Percentiles rank a stretch among this genome's conserved stretches.
These are phyloP conservation scores for Pituophis catenifer DNA, from an alignment of 2,113 vertebrate genomes.

Conservation along the genomic window DNA sequence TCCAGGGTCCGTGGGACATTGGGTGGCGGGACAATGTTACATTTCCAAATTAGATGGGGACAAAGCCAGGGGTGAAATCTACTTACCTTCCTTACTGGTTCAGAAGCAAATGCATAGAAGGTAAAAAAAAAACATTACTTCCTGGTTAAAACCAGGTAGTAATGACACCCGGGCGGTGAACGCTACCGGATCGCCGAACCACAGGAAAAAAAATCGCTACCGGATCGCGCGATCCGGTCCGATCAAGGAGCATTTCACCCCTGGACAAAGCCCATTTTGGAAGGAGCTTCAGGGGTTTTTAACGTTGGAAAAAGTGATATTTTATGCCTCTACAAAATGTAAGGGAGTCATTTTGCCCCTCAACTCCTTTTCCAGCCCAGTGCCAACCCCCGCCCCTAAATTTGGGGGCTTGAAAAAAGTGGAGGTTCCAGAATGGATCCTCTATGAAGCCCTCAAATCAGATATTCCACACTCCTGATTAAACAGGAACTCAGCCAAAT, in stretches of 20 bases:
- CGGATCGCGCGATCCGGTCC: no score
- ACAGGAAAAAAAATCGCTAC: no score
- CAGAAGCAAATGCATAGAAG: no score
- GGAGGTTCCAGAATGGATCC: not conserved
- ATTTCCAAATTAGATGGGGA: not conserved
- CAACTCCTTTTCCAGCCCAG: not conserved
- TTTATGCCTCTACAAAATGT: not conserved
- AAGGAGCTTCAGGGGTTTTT: not conserved
- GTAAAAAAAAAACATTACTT: no score
- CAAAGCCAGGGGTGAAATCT: not conserved
- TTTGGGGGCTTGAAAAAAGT: not conserved
- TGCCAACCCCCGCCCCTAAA: not conserved
- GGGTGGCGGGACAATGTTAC: not conserved
- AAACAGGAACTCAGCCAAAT: not conserved
- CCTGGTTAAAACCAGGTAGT: no score
- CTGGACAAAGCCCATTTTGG: not conserved
- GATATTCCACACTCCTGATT: not conserved
- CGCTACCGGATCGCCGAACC: no score
- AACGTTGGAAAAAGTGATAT: not conserved
- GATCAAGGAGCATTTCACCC: no score
- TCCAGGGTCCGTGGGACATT: not conserved
- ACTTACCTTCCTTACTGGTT: no score
- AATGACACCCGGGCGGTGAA: no score
- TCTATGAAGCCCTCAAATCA: not conserved
- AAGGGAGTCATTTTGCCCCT: not conserved